Conservation (phyloP, 2,888 invertebrate species). For the Harpagoxenus sublaevis region DNA sequence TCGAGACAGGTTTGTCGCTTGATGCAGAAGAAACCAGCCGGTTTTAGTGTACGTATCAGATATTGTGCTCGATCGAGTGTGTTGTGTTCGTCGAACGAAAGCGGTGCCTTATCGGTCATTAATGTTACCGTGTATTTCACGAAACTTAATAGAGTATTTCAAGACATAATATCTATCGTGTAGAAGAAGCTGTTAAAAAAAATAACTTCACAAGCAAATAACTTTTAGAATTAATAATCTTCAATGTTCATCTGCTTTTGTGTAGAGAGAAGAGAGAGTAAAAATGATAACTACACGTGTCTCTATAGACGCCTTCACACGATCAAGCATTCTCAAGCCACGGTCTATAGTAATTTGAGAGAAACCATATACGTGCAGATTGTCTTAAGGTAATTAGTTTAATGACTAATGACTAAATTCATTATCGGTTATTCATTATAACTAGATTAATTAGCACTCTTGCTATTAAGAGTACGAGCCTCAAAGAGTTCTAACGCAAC, state of each 20-base stretch:
- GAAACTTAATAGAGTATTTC: neutral
- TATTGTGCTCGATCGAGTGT: slow-evolving; percentile 66
- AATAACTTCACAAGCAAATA: neutral
- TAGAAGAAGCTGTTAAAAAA: neutral
- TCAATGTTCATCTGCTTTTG: neutral
- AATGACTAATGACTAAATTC: slow-evolving; percentile 35
- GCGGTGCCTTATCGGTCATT: slow-evolving; percentile 42
- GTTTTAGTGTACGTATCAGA: slow-evolving; percentile 32
- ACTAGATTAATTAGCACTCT: slow-evolving; percentile 21
- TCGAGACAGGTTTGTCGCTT: slow-evolving; percentile 68
- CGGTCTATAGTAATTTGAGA: slow-evolving; percentile 7
- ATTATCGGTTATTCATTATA: slow-evolving; percentile 27
- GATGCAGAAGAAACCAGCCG: slow-evolving; percentile 65
- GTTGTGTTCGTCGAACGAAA: slow-evolving; percentile 77
- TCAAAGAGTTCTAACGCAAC: neutral
- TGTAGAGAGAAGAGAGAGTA: slow-evolving; percentile 18
- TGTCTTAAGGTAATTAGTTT: slow-evolving; percentile 8
- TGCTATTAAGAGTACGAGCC: neutral
- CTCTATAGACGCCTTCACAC: slow-evolving; percentile 14
- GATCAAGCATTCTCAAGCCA: slow-evolving; percentile 2
- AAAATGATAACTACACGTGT: neutral
- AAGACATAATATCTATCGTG: neutral
- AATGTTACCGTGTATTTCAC: neutral
- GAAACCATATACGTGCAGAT: slow-evolving; percentile 22
- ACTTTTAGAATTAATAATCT: slow-evolving; percentile 5